phyloP scores from a whole-genome alignment of 2,113 vertebrate genomes.

The Gyps fulvus region DNA sequence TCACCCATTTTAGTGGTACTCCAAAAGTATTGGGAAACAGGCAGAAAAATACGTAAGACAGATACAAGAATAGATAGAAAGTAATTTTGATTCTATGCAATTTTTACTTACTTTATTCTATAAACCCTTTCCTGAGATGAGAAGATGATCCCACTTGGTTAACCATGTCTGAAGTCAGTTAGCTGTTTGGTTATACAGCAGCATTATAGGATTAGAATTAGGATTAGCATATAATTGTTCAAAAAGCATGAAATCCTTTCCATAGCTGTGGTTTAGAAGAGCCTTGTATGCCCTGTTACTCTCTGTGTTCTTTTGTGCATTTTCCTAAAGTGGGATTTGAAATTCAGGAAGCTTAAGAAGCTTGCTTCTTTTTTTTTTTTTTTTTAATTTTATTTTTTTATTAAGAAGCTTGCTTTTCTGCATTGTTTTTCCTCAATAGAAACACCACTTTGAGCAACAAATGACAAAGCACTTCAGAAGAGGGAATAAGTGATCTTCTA shows the following conservation, averaged over 20 bases:
- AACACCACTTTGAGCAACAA: neutral
- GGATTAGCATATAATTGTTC: conserved; percentile 24
- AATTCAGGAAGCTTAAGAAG: neutral
- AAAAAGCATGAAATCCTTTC: conserved; percentile 24
- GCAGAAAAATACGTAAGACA: neutral
- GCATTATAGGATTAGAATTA: conserved; percentile 15
- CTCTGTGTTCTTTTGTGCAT: neutral
- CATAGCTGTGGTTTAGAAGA: conserved; percentile 8
- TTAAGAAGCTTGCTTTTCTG: neutral
- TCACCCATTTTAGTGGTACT: neutral
- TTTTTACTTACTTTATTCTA: neutral
- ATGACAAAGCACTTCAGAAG: neutral
- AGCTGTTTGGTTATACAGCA: neutral
- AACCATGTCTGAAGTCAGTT: conserved; percentile 12
- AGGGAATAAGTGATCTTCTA: neutral
- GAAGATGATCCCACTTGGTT: neutral
- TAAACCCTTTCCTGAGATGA: neutral
- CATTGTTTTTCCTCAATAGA: neutral
- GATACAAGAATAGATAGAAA: neutral
- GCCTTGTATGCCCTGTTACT: neutral
- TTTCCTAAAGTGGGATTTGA: neutral
- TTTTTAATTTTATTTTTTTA: neutral
- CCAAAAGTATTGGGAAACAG: neutral
- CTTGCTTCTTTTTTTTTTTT: neutral
- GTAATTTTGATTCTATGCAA: neutral